Conservation (phyloP, 2,113 vertebrate genomes). For the Phainopepla nitens region DNA sequence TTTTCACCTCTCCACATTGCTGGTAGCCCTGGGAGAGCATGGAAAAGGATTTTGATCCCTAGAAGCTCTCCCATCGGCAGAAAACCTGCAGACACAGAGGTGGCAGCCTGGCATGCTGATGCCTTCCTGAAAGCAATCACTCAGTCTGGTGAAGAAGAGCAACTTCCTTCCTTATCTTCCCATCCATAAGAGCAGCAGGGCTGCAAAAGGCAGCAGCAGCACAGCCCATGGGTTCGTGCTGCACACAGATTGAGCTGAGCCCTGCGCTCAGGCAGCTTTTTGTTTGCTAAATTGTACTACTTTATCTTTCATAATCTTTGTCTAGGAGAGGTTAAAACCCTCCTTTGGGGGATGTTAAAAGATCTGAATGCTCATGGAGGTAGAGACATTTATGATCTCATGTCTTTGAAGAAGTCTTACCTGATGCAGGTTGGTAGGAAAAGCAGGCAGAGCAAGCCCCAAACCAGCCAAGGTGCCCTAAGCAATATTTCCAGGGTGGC, state of each 20-base stretch:
- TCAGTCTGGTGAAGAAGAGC: slow-evolving; percentile 43
- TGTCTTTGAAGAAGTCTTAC: not conserved
- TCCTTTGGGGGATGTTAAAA: not conserved
- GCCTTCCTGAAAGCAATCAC: slow-evolving; percentile 17
- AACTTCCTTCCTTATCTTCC: slow-evolving; percentile 5
- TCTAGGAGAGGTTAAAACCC: not conserved
- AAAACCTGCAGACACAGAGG: not conserved
- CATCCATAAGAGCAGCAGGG: not conserved
- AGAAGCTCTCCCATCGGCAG: not conserved
- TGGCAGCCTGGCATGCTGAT: not conserved
- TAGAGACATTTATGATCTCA: not conserved
- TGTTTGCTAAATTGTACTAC: not conserved
- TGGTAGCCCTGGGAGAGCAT: not conserved
- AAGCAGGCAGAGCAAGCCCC: not conserved
- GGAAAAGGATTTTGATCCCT: not conserved
- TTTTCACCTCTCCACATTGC: not conserved
- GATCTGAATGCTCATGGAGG: not conserved
- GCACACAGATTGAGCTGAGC: not conserved
- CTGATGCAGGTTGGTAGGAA: not conserved
- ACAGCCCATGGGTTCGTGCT: not conserved
- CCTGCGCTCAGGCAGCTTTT: not conserved
- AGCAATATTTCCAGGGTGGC: not conserved
- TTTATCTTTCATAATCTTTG: slow-evolving; percentile 14
- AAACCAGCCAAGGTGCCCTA: not conserved
- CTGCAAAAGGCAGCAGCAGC: not conserved